Percentiles rank a stretch among this genome's conserved stretches.
phyloP scores from a whole-genome alignment of 2,888 invertebrate genomes.

The Pseudanteris insignis region DNA sequence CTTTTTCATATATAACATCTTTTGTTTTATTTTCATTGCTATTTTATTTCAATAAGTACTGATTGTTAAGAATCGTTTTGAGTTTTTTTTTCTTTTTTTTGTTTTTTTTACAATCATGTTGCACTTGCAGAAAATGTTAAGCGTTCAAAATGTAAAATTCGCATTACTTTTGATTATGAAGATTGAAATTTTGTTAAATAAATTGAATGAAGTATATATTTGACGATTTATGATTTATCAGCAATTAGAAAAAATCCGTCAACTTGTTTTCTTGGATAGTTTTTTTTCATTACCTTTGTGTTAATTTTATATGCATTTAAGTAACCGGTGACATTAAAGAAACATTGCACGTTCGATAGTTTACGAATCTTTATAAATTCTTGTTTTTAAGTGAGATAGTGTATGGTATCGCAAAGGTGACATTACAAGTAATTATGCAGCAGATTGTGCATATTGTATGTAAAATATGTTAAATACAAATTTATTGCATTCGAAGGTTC shows the following conservation, averaged over 20 bases:
- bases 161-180: neutral
- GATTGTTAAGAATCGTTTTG: neutral
- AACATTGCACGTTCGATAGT: no score
- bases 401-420: no score
- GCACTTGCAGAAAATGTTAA: neutral
- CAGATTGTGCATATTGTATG: slow-evolving; percentile 29
- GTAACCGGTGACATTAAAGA: no score
- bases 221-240: neutral
- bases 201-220: neutral
- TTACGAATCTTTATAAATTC: no score
- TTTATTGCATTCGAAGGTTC: slow-evolving; percentile 27
- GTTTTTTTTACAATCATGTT: neutral
- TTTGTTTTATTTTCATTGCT: slow-evolving; percentile 1
- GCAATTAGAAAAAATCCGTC: no score
- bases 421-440: no score
- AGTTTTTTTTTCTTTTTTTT: neutral
- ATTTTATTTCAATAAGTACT: slow-evolving; percentile 1
- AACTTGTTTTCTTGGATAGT: no score
- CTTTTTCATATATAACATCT: slow-evolving; percentile 1
- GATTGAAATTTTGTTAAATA: neutral
- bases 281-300: no score
- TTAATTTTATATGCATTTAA: no score
- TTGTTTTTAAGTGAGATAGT: no score
- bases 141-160: neutral
- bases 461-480: slow-evolving; percentile 29